These are phyloP conservation scores for Tryphoninae sp. DNA, from an alignment of 2,888 invertebrate genomes.

Conservation along the genomic window DNA sequence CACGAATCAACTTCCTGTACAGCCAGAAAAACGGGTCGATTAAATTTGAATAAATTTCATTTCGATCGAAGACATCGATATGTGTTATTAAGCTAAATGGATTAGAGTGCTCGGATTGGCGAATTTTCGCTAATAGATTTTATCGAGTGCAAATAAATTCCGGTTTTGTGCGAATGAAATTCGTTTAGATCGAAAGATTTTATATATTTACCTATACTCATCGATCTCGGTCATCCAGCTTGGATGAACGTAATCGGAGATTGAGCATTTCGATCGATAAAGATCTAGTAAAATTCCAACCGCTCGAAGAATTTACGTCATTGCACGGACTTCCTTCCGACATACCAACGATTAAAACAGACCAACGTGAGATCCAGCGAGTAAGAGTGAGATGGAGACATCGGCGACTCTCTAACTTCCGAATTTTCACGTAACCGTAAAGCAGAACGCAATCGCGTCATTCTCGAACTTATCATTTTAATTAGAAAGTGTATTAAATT, in stretches of 20 bases:
- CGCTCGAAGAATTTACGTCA: conserved; percentile 15
- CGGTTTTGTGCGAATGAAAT: not conserved
- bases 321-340: not conserved
- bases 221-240: conserved; percentile 14
- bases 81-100: not conserved
- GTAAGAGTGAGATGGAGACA: too few relatives aligned
- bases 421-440: conserved; percentile 42
- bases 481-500: conserved; percentile 57
- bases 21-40: not conserved
- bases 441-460: conserved; percentile 51
- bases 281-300: conserved; percentile 17
- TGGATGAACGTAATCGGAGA: conserved; percentile 22
- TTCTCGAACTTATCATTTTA: conserved; percentile 31
- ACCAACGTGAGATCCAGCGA: too few relatives aligned
- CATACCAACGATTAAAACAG: not conserved
- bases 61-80: not conserved
- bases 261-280: conserved; percentile 19
- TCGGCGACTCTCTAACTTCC: not conserved
- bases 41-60: conserved; percentile 20
- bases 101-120: not conserved
- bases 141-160: conserved; percentile 16
- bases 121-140: conserved; percentile 19
- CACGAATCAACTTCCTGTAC: not conserved
- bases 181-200: not conserved
- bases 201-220: conserved; percentile 10